Base-by-base conservation (phyloP, 2,797 vertebrate genomes). In the Enteromius radiatus region DNA sequence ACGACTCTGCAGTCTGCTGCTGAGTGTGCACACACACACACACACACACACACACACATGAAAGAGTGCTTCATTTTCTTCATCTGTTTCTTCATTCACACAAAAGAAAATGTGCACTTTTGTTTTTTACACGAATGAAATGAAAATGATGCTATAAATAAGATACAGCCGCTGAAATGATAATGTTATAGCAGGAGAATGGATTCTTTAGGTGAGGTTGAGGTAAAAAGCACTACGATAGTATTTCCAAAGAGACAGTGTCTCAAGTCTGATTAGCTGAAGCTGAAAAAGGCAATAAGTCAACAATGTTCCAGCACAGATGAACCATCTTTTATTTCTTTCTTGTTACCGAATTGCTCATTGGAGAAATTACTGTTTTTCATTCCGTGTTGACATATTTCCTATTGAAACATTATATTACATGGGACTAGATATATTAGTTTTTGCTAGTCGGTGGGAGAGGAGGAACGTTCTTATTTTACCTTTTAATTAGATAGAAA, bases 1-100 rank as follows among this genome's bases (percentile, higher is more conserved):
- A 84, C 38, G 67, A 84, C 79, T 84, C 71, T 86, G 83, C 86
- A 86, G 83, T 86, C 78, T 86, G 73, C 76, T 84, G 82, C 84
- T 80, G 82, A 87, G 67, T 80, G 68, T 68, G n/a, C 56, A 65
- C 15, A 80, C 45, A 28, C 67, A 80, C 61, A 43, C 43, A 45
- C 43, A 45, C 43, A n/a, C n/a, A 47, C 43, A 47, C 47, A 49
- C 47, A 49, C 47, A 49, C 47, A 76, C 70, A 82, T 64, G 9
- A 78, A 38, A 52, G 56, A 45, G 52, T 47, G 52, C 28, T 14
- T 74, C 28, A 38, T 36, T 64, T 54, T 81, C 70, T 21, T 65
- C 80, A 3, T 12, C 68, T 28, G 54, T 43, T 67, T 65, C 43
- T 64, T 73, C 74, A 74, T 67, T 83, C 74, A 76, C 71, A 70